Percentiles rank a stretch among this genome's conserved stretches.
Conservation (phyloP, 2,113 vertebrate species). For the Paracanthobrama guichenoti region DNA sequence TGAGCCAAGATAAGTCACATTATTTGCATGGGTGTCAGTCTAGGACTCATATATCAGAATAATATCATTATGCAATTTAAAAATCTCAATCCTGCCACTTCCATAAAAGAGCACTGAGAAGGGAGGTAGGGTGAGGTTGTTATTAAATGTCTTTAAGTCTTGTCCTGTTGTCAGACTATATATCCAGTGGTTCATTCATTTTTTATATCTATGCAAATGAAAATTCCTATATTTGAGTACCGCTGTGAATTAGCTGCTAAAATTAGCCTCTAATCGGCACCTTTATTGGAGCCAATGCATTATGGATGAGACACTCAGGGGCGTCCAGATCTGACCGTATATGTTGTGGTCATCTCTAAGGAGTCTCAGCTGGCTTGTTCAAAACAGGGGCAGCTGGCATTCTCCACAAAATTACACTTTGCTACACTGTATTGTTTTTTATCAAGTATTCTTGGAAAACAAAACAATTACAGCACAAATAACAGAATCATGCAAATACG, state of each 20-base stretch:
- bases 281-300: constrained; percentile 48
- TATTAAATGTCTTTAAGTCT: constrained; percentile 62
- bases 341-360: constrained; percentile 5
- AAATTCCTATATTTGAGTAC: constrained; percentile 40
- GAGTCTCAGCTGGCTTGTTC: constrained; percentile 3
- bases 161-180: constrained; percentile 35
- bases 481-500: constrained; percentile 13
- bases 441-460: not conserved
- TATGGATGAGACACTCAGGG: constrained; percentile 42
- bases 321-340: constrained; percentile 3
- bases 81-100: constrained; percentile 58
- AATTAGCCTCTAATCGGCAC: constrained; percentile 45
- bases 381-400: constrained; percentile 1
- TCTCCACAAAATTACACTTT: not conserved
- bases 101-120: constrained; percentile 62
- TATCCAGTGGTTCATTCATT: constrained; percentile 51
- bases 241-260: constrained; percentile 47
- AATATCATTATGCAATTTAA: constrained; percentile 68
- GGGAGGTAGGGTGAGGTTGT: constrained; percentile 64
- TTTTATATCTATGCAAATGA: constrained; percentile 50
- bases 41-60: constrained; percentile 63
- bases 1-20: constrained; percentile 64
- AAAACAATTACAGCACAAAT: constrained; percentile 15
- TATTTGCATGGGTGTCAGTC: constrained; percentile 67
- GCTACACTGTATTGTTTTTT: not conserved